A percentile compares a stretch with the other conserved stretches of the same genome.
phyloP scores from a whole-genome alignment of 92 coral and sea anemone species.

The Heteractis magnifica region DNA sequence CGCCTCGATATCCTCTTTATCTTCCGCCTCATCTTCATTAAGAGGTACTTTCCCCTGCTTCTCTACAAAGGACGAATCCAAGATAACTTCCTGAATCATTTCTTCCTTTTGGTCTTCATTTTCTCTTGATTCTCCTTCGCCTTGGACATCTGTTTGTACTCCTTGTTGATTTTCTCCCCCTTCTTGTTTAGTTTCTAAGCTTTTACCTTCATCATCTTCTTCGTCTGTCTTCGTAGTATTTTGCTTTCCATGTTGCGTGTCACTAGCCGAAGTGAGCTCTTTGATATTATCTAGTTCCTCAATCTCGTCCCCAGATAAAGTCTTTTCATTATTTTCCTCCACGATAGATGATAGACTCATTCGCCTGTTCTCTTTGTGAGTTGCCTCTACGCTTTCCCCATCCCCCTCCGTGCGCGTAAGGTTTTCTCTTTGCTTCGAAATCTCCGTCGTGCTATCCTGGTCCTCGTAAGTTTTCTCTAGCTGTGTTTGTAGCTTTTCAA shows the following conservation, averaged over 20 bases:
- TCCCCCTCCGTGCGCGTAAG: constrained; percentile 55
- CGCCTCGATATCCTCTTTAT: background rate
- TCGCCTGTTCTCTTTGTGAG: constrained; percentile 1
- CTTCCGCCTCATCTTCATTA: background rate
- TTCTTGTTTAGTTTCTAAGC: background rate
- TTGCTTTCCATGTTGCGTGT: background rate
- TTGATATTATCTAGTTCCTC: background rate
- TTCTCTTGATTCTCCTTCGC: background rate
- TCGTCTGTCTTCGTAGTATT: background rate
- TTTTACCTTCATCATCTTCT: background rate
- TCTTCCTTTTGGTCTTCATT: background rate
- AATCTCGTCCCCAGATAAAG: background rate
- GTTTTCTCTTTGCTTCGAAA: background rate
- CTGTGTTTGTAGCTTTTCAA: constrained; percentile 48
- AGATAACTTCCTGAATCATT: background rate
- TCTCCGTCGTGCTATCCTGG: background rate
- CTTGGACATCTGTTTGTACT: background rate
- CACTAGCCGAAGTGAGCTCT: background rate
- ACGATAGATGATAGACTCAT: constrained; percentile 1
- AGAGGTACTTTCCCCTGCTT: background rate
- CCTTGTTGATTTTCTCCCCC: background rate
- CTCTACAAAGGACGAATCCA: background rate
- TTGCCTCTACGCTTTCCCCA: constrained; percentile 52
- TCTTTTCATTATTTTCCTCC: background rate
- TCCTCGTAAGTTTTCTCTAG: background rate